Base-by-base conservation (phyloP, 1,140 invertebrate genomes). In the Tetramorium alpestre region DNA sequence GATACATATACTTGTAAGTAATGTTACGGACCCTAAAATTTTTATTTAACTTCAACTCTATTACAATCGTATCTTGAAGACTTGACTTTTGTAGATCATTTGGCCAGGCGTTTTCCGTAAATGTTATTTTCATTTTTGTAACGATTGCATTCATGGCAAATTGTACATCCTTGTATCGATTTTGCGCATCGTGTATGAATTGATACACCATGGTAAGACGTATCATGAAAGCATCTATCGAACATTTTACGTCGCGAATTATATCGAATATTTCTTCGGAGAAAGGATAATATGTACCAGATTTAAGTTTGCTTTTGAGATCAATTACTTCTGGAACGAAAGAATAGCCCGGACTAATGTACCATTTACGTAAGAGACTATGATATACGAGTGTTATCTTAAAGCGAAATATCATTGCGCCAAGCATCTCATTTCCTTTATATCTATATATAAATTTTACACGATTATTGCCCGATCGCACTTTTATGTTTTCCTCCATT, bases 61-160 rank as follows among this genome's bases (percentile, higher is more conserved):
- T 0, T 44, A 62, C 8, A 44, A 88, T 56, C 13, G 18, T 33
- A 41, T 88, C 69, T 64, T 22, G 1, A 7, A 1, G 0, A 7
- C 18, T 69, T 41, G 11, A 80, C 58, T 82, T 81, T 41, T 41
- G 25, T 4, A 89, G 0, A 41, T 3, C 13, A 22, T 1, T 58
- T 54, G 88, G 87, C 87, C 87, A 89, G 0, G 38, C 76, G 2
- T 88, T 64, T n/a, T 81, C 70, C 54, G 54, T 64, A 18, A 88
- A 22, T 47, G 25, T 51, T 49, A 77, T 8, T 81, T 76, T 62
- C 18, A 65, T n/a, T n/a, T 41, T 11, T 13, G 22, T 64, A 6
- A 86, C 38, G 22, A 18, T 49, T 70, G 41, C 2, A 49, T 62
- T 70, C 25, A 82, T 5, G 1, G 18, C 0, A 82, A 89, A 76